A percentile compares a stretch with the other conserved stretches of the same genome.
Conservation (phyloP, 1,140 invertebrate species). For the Choristoneura fumiferana region DNA sequence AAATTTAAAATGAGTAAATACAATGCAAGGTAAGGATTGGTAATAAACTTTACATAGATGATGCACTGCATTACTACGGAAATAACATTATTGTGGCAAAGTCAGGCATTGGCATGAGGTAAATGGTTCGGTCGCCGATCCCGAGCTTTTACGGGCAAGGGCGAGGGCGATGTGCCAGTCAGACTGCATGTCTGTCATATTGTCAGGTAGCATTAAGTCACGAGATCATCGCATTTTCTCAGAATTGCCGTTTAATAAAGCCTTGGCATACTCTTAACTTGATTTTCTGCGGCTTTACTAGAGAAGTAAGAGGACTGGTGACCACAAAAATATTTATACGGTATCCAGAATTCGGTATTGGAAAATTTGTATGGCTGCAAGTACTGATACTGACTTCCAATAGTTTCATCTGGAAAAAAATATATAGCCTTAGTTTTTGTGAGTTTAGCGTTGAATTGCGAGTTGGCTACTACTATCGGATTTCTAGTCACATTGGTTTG, state of each 20-base stretch:
- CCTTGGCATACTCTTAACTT: not conserved
- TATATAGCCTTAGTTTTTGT: not conserved
- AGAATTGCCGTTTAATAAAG: not conserved
- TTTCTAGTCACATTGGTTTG: not conserved
- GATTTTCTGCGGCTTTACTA: not conserved
- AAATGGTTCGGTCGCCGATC: slow-evolving; percentile 11
- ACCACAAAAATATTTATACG: not conserved
- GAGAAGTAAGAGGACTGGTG: not conserved
- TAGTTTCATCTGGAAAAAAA: no score
- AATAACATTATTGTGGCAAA: slow-evolving; percentile 13
- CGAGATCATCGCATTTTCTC: not conserved
- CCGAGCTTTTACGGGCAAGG: not conserved
- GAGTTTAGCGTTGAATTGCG: not conserved
- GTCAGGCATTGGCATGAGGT: slow-evolving; percentile 1
- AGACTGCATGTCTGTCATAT: slow-evolving; percentile 23
- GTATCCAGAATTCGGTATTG: not conserved
- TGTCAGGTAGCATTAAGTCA: not conserved
- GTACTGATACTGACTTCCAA: not conserved
- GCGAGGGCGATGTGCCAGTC: not conserved
- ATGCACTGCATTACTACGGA: not conserved
- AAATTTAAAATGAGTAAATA: no score
- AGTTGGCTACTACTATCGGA: no score
- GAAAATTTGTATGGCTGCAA: not conserved
- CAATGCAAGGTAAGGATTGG: no score
- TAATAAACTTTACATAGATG: not conserved